Base-by-base conservation (phyloP, 2,888 invertebrate genomes). In the Lasioglossum marginatum region DNA sequence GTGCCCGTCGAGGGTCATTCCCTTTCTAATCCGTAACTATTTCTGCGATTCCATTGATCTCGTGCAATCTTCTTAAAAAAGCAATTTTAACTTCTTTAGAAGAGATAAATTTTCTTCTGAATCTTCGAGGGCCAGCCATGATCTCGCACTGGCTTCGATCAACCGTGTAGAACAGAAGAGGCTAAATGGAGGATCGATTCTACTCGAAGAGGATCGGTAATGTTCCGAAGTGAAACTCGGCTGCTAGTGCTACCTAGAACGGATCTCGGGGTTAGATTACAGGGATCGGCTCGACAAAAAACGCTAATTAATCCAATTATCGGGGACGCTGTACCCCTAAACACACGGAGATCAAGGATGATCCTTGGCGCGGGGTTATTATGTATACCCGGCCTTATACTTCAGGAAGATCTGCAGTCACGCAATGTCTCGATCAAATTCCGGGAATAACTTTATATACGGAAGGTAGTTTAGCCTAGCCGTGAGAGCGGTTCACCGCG, bases 281-380 rank as follows among this genome's bases (percentile, higher is more conserved):
- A 92, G 92, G 92, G 89, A 89, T 91, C 92, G 89, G 90, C 91
- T 91, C 90, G 86, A 84, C 90, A 87, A 89, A 87, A 88, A 91
- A 92, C 88, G 91, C 86, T 93, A 93, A 94, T 94, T 94, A 94
- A 94, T 94, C 93, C 93, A 94, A 94, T 94, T 94, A 94, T 92
- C 92, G 91, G 86, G 88, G 90, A 85, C 88, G 89, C 88, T 88
- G 89, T 90, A 89, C 86, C 60, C 60, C 87, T 85, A 71, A 86
- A 76, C 85, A 85, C 88, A 52, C 52, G 23, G 87, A 48, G 83
- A 88, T 88, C 88, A 88, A 87, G 79, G 82, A 85, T 77, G 82
- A 88, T 81, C 87, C 79, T 81, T 80, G 83, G 60, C 79, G 85
- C 88, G 86, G 8, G 85, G 89, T 91, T 91, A 91, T 92, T 92